Conservation (phyloP, 1,140 invertebrate genomes). For the Laupala kohalensis region DNA sequence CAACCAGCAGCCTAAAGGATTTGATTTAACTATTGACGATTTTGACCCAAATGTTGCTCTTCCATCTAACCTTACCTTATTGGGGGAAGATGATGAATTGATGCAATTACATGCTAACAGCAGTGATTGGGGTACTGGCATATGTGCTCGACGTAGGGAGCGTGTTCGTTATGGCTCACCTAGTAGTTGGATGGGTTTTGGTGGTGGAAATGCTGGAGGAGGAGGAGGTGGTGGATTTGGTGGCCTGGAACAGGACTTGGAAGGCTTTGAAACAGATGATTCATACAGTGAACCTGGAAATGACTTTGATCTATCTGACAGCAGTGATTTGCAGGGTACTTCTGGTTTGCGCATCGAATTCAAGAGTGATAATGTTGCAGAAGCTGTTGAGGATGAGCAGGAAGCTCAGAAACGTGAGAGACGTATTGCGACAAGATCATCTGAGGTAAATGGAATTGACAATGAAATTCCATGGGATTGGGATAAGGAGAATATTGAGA, state of each 20-base stretch:
- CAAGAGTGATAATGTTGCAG: conserved; percentile 67
- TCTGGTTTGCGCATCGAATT: conserved; percentile 58
- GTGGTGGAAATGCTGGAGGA: not conserved
- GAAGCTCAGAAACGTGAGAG: conserved; percentile 27
- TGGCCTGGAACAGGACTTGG: conserved; percentile 17
- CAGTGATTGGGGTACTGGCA: conserved; percentile 23
- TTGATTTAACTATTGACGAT: conserved; percentile 16
- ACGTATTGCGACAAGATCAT: conserved; percentile 12
- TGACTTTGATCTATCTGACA: conserved; percentile 20
- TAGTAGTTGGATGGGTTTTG: conserved; percentile 20
- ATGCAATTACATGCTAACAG: conserved; percentile 16
- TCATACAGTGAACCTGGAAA: conserved; percentile 18
- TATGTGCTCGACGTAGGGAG: conserved; percentile 15
- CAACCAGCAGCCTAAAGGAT: not conserved
- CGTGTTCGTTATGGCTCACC: conserved; percentile 25
- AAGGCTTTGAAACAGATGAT: conserved; percentile 25
- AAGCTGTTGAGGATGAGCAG: conserved; percentile 58
- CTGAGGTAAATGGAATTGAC: not conserved
- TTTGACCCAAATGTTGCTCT: conserved; percentile 28
- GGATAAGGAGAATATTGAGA: conserved; percentile 8
- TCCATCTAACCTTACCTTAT: conserved; percentile 28
- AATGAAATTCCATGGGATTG: conserved; percentile 18
- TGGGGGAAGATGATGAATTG: conserved; percentile 19
- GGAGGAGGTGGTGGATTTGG: conserved; percentile 1
- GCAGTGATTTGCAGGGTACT: conserved; percentile 11